Conservation (phyloP, 1,140 invertebrate species). For the Lasioglossum albipes region DNA sequence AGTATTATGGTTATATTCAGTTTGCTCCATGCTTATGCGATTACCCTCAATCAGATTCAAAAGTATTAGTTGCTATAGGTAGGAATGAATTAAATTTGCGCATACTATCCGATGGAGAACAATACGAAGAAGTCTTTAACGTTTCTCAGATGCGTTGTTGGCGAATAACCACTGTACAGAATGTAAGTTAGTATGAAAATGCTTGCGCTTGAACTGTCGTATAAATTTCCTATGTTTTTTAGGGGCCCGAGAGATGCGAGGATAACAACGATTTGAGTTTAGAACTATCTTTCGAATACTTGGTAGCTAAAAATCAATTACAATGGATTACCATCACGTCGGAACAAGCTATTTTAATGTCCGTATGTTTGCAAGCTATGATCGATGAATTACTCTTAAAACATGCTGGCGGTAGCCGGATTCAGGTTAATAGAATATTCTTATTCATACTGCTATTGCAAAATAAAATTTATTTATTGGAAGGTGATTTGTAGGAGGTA, state of each 20-base stretch:
- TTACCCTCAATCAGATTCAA: conserved; percentile 86
- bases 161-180: conserved; percentile 93
- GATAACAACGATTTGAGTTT: conserved; percentile 78
- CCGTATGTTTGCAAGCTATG: conserved; percentile 95
- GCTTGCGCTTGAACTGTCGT: conserved; percentile 3
- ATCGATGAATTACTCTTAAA: conserved; percentile 95
- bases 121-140: conserved; percentile 90
- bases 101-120: conserved; percentile 72
- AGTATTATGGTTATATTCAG: conserved; percentile 94
- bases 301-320: conserved; percentile 94
- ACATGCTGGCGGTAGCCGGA: conserved; percentile 82
- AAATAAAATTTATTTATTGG: conserved; percentile 49
- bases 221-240: conserved; percentile 23
- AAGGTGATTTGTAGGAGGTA: conserved; percentile 72
- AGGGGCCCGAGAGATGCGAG: conserved; percentile 68
- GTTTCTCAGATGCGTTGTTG: conserved; percentile 97
- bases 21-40: conserved; percentile 89
- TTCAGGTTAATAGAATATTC: conserved; percentile 68
- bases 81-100: conserved; percentile 89
- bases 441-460: conserved; percentile 42
- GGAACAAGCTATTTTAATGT: conserved; percentile 96
- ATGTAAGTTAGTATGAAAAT: conserved; percentile 81
- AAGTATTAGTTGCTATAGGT: conserved; percentile 86
- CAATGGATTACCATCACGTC: conserved; percentile 96
- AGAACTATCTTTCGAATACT: conserved; percentile 97